A percentile compares a stretch with the other conserved stretches of the same genome.
These are phyloP conservation scores for Cepaea nemoralis DNA, from an alignment of 1,140 invertebrate genomes.

Conservation along the genomic window DNA sequence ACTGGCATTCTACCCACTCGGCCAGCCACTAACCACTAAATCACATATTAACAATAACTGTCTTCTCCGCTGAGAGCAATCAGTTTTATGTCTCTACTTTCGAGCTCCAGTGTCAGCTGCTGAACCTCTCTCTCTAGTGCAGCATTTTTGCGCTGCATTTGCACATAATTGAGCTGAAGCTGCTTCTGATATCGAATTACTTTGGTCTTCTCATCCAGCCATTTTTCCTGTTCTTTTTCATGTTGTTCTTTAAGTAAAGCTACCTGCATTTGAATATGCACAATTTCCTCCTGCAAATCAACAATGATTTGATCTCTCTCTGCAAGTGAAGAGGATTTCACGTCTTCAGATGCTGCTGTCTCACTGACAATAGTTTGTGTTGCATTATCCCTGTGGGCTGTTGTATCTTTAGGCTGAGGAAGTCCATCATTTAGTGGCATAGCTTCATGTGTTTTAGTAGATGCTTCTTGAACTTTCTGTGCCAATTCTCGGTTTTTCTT, in stretches of 20 bases:
- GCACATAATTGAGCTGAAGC: conserved; percentile 84
- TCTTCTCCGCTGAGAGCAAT: conserved; percentile 64
- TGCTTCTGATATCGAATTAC: conserved; percentile 85
- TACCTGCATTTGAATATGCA: conserved; percentile 77
- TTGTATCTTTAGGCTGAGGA: conserved; percentile 39
- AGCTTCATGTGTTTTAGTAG: conserved; percentile 52
- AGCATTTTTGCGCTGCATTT: conserved; percentile 82
- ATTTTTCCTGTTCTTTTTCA: conserved; percentile 80
- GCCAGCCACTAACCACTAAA: too few relatives aligned
- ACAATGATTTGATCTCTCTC: conserved; percentile 48
- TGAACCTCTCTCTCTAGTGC: conserved; percentile 80
- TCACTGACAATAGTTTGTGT: conserved; percentile 51
- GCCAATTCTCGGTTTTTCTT: conserved; percentile 72
- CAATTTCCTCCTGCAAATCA: conserved; percentile 75
- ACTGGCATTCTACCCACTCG: too few relatives aligned
- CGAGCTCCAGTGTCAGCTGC: conserved; percentile 70
- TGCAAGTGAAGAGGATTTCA: conserved; percentile 44
- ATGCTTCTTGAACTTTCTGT: conserved; percentile 59
- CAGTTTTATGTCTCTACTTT: conserved; percentile 67
- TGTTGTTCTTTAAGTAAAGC: conserved; percentile 76
- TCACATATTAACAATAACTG: conserved; percentile 57
- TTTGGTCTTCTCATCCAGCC: conserved; percentile 85
- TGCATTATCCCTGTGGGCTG: conserved; percentile 42
- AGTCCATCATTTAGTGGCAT: conserved; percentile 49
- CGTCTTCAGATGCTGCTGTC: conserved; percentile 23